A percentile compares a stretch with the other conserved stretches of the same genome.
Evolutionary conservation across 2,888 invertebrate species (phyloP).

Genomic region (Dolomedes plantarius): DNA sequence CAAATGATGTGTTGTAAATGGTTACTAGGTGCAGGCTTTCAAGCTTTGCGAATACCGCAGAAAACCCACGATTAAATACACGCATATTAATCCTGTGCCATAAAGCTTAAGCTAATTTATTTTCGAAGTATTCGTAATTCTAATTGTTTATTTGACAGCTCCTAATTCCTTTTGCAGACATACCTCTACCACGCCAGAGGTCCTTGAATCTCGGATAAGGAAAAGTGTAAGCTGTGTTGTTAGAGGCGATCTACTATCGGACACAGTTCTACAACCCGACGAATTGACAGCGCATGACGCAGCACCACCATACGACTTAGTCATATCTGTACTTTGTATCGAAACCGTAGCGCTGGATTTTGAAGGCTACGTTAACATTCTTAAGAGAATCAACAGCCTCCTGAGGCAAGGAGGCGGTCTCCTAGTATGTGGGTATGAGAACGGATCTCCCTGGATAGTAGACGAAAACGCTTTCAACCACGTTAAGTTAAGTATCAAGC

Average conservation of each 20-base stretch:
- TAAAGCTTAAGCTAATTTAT: too few relatives aligned
- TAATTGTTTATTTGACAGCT: too few relatives aligned
- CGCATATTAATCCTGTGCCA: too few relatives aligned
- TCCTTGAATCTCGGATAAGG: slow-evolving; percentile 20
- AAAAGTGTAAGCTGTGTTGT: slow-evolving; percentile 30
- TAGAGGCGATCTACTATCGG: slow-evolving; percentile 15
- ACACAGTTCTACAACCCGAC: slow-evolving; percentile 5
- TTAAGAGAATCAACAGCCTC: slow-evolving; percentile 26
- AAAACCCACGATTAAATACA: too few relatives aligned
- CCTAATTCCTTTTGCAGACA: not conserved
- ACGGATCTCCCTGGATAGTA: slow-evolving; percentile 22
- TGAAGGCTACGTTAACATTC: slow-evolving; percentile 6
- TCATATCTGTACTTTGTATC: slow-evolving; percentile 5
- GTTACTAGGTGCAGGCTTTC: too few relatives aligned
- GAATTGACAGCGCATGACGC: not conserved
- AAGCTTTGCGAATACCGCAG: too few relatives aligned
- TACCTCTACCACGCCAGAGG: not conserved
- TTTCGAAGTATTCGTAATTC: too few relatives aligned
- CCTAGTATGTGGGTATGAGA: slow-evolving; percentile 21
- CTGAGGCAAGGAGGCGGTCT: slow-evolving; percentile 31
- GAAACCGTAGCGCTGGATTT: slow-evolving; percentile 24
- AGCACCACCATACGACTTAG: slow-evolving; percentile 19
- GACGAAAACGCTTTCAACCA: slow-evolving; percentile 25
- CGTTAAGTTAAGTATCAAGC: slow-evolving; percentile 10
- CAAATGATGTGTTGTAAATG: too few relatives aligned